Percentiles rank a stretch among this genome's conserved stretches.
Evolutionary conservation across 2,888 invertebrate genomes (phyloP).

Genomic region (Furcula furcula): DNA sequence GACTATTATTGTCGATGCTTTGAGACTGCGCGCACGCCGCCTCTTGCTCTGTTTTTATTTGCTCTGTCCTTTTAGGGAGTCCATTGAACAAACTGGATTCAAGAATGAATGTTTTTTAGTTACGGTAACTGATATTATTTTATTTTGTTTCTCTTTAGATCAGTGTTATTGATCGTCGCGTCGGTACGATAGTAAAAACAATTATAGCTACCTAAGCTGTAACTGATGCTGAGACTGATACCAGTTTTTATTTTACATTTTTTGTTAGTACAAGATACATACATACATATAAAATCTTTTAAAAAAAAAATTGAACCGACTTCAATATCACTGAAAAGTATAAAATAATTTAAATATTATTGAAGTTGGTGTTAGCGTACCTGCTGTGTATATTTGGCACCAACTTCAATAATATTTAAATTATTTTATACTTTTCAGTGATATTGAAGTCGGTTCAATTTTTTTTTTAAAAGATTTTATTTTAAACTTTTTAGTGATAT

Average conservation of each 20-base stretch:
- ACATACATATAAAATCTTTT: too few species aligned
- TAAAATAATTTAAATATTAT: too few species aligned
- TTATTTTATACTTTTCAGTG: too few species aligned
- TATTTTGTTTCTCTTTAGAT: constrained; percentile 5
- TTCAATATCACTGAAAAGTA: too few species aligned
- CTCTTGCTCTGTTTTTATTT: constrained; percentile 18
- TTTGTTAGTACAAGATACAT: too few species aligned
- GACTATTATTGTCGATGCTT: not conserved
- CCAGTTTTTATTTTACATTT: not conserved
- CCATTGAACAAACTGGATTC: constrained; percentile 39
- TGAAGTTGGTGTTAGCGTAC: too few species aligned
- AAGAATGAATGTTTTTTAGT: constrained; percentile 23
- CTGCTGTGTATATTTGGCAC: too few species aligned
- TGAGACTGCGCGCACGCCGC: constrained; percentile 17
- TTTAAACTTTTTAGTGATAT: too few species aligned
- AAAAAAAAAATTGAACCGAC: too few species aligned
- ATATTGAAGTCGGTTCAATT: too few species aligned
- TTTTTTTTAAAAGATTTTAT: too few species aligned
- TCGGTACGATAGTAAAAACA: constrained; percentile 6
- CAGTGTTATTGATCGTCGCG: constrained; percentile 1
- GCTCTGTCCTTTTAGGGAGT: constrained; percentile 26
- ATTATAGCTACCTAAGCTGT: constrained; percentile 5
- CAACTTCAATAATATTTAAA: too few species aligned
- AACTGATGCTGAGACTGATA: constrained; percentile 5
- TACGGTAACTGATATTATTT: constrained; percentile 23